Percentiles rank a stretch among this genome's conserved stretches.
Conservation (phyloP, 2,797 vertebrate genomes). For the Phylloscopus collybita region DNA sequence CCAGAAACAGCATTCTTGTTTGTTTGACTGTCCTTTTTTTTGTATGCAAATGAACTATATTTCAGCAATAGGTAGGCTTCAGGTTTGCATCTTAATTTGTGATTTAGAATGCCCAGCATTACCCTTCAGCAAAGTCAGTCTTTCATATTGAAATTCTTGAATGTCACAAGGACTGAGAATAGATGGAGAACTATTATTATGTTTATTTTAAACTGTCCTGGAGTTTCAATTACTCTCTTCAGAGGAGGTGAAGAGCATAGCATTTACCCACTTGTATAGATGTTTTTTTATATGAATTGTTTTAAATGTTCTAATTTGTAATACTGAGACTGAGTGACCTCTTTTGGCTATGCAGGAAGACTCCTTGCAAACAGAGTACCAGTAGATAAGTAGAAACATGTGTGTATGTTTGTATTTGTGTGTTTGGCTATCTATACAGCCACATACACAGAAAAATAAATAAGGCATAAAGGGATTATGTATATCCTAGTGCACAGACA, state of each 20-base stretch:
- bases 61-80: slow-evolving; percentile 44
- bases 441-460: neutral
- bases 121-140: slow-evolving; percentile 46
- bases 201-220: slow-evolving; percentile 41
- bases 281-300: neutral
- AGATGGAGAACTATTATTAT: slow-evolving; percentile 42
- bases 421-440: no score
- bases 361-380: neutral
- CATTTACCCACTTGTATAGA: neutral
- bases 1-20: neutral
- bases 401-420: neutral
- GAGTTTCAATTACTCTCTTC: neutral
- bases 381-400: neutral
- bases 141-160: slow-evolving; percentile 54
- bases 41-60: slow-evolving; percentile 14
- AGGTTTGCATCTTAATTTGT: slow-evolving; percentile 47
- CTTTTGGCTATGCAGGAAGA: neutral
- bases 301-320: neutral
- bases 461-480: neutral
- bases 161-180: slow-evolving; percentile 31
- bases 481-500: neutral
- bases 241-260: neutral
- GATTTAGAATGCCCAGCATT: slow-evolving; percentile 38
- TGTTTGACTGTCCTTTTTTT: neutral
- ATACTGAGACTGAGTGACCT: neutral